Base-by-base conservation (phyloP, 1,140 invertebrate species). In the Rhagoletis zephyria region DNA sequence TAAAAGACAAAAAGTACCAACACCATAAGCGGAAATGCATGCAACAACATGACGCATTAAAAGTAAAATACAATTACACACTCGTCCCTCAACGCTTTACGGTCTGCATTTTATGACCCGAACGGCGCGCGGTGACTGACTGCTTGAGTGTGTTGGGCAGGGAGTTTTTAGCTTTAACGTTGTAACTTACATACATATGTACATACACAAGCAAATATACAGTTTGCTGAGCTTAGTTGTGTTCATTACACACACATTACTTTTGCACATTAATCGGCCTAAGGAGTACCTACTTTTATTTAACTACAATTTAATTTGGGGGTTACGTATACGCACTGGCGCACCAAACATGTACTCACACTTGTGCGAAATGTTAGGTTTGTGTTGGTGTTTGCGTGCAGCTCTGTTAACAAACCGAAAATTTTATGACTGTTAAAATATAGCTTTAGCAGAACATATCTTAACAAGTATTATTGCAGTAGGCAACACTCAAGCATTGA, bases 241-340 rank as follows among this genome's bases (percentile, higher is more conserved):
- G 40, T 30, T 67, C 30, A 67, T 42, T 67, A 42, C 19, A 48
- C 70, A 30, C 30, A 81, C 74, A 81, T 56, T 81, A 81, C 40
- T 6, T 30, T 16, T 4, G 30, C 70, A 74, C 70, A 74, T 74
- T 74, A 74, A 74, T n/a, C 70, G 70, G 70, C 45, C 70, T 74
- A 74, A 48, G 45, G 40, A 74, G 45, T 74, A 14, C 30, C 30
- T 30, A 30, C 70, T 74, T 74, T n/a, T 42, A 74, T 74, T 81
- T 81, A 56, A 81, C 74, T 59, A 56, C 74, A 56, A 51, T 81
- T 81, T 81, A 81, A 81, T 81, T 81, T 81, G 48, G 74, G 51
- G 14, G 74, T 81, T 81, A 81, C 48, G 74, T 59, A 74, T 74
- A 74, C 67, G 67, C 40, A 74, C 42, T 42, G 67, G 42, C 10